Evolutionary conservation across 2,888 invertebrate species (phyloP), one percentile per base, ranked within the genome.

Genomic region (Rhamnusium bicolor): DNA sequence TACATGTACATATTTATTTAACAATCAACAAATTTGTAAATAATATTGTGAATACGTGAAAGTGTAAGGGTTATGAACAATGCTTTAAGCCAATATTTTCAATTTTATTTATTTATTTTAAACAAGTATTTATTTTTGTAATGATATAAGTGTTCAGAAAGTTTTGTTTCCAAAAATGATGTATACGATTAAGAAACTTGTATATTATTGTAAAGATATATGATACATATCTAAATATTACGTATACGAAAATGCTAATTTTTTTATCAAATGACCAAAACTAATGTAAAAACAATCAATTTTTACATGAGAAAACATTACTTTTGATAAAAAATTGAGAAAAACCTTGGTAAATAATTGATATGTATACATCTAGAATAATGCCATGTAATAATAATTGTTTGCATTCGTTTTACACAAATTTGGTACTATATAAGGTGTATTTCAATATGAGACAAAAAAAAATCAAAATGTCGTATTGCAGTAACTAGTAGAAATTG

Each of bases 11-110:
- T 69, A 72, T 10, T 49, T 5, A 16, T 29, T 18, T 61, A 51
- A 69, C 69, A 69, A 60, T 70, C 40, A 61, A 61, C 47, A 69
- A 66, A 72, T 12, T 14, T 70, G 62, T 70, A 70, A 63, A 70
- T 56, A 56, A 21, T 49, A 19, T 29, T 63, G 70, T 62, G 46
- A 56, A 70, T 63, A 63, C 16, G 53, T 19, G n/a, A 63, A 46
- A 63, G 18, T 32, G 60, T 46, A n/a, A 14, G 54, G 21, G 14
- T 19, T 14, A 14, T 47, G 27, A 21, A 14, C 46, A 63, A 24
- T 19, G 18, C 16, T 32, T 8, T 40, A 40, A n/a, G n/a, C 40
- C 16, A 32, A 16, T 14, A 63, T 32, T 54, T 60, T 32, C 40
- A 4, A 19, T 24, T 46, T 56, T 67, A 56, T 69, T 60, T 60